phyloP scores from a whole-genome alignment of 2,888 invertebrate genomes.

The Microplitis deprimator region DNA sequence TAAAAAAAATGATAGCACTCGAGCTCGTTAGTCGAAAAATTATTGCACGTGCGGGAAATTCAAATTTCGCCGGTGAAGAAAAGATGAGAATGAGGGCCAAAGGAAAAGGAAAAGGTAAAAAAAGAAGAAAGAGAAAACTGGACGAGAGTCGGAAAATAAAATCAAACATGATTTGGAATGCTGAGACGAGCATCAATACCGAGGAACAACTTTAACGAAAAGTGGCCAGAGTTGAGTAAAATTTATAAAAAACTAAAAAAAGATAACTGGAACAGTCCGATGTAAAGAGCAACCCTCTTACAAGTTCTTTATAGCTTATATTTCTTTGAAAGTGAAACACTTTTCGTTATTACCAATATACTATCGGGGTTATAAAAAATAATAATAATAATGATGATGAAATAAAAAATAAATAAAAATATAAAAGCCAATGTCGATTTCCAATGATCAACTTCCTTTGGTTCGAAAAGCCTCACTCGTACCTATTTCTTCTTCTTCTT shows the following conservation, averaged over 20 bases:
- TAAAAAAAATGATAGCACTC: neutral
- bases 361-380: slow-evolving; percentile 50
- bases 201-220: slow-evolving; percentile 8
- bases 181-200: neutral
- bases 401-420: slow-evolving; percentile 11
- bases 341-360: slow-evolving; percentile 61
- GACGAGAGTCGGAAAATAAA: neutral
- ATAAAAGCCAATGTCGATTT: slow-evolving; percentile 23
- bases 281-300: slow-evolving; percentile 48
- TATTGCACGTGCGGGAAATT: neutral
- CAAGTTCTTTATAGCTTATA: slow-evolving; percentile 56
- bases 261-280: slow-evolving; percentile 47
- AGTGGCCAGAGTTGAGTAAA: slow-evolving; percentile 12
- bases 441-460: slow-evolving; percentile 37
- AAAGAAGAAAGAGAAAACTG: neutral
- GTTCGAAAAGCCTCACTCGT: slow-evolving; percentile 19
- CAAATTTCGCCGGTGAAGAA: neutral
- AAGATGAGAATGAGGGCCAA: neutral
- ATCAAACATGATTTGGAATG: neutral
- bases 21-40: neutral
- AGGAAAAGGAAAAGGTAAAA: neutral
- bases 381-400: neutral
- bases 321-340: slow-evolving; percentile 60
- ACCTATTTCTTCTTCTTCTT: slow-evolving; percentile 14
- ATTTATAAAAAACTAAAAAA: slow-evolving; percentile 6